Percentiles rank a stretch among this genome's conserved stretches.
Conservation (phyloP, 2,888 invertebrate species). For the Alsophila aescularia region DNA sequence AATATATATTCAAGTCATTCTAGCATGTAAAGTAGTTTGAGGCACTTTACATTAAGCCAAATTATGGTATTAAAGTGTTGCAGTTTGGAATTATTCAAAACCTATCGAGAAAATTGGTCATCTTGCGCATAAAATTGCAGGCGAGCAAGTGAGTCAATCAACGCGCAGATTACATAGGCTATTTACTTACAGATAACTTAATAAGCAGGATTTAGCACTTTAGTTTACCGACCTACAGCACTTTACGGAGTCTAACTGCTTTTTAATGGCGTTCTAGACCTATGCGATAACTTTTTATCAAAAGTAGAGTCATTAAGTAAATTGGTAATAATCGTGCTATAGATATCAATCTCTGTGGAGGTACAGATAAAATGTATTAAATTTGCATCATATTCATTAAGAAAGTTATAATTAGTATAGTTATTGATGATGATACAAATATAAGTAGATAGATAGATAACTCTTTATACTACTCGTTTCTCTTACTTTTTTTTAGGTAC, state of each 20-base stretch:
- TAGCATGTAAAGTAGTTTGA: no score
- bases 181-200: constrained; percentile 64
- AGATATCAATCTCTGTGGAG: constrained; percentile 25
- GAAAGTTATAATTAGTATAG: no score
- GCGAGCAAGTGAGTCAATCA: constrained; percentile 48
- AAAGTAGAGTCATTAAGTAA: constrained; percentile 28
- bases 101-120: constrained; percentile 38
- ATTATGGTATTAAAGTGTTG: constrained; percentile 4
- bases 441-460: no score
- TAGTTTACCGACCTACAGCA: constrained; percentile 41
- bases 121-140: constrained; percentile 48
- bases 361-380: not conserved
- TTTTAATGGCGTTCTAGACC: constrained; percentile 53
- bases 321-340: constrained; percentile 18
- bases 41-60: no score
- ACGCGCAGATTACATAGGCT: constrained; percentile 46
- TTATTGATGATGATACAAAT: no score
- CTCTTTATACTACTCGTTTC: no score
- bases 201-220: constrained; percentile 61
- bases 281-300: constrained; percentile 37
- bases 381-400: not conserved
- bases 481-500: no score
- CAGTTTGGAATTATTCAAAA: constrained; percentile 10
- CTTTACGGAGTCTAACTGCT: constrained; percentile 59
- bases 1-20: no score